Evolutionary conservation across 2,113 vertebrate species (phyloP).

Genomic region (Pomatostomus ruficeps): DNA sequence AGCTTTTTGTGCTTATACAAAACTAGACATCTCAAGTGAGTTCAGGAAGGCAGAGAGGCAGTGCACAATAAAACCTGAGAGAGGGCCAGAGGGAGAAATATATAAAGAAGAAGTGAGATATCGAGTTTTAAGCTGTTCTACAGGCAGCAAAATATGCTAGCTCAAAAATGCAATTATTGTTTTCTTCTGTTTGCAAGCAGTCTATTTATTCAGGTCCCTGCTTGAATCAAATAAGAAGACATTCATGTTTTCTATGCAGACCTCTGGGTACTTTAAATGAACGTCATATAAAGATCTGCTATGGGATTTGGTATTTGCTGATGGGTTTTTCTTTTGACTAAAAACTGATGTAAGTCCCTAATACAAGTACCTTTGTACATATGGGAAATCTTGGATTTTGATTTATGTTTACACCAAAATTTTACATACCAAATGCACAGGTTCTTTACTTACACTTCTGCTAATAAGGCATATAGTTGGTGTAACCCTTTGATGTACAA

Average conservation of each 20-base stretch:
- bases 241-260: not conserved
- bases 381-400: not conserved
- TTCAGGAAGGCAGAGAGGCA: not conserved
- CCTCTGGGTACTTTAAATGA: not conserved
- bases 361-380: not conserved
- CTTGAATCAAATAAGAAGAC: not conserved
- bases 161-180: slow-evolving; percentile 7
- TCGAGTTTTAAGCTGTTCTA: not conserved
- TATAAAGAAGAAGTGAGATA: not conserved
- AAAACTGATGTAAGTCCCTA: not conserved
- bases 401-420: not conserved
- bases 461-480: not conserved
- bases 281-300: not conserved
- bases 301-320: not conserved
- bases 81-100: not conserved
- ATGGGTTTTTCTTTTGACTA: not conserved
- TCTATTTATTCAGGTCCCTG: slow-evolving; percentile 26
- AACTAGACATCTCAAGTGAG: not conserved
- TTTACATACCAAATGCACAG: not conserved
- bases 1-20: not conserved
- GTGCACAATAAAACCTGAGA: not conserved
- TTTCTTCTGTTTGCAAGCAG: not conserved
- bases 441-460: not conserved
- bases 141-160: not conserved
- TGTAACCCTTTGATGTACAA: not conserved